phyloP scores from a whole-genome alignment of 2,888 invertebrate genomes.

The Himalopsyche anomala region DNA sequence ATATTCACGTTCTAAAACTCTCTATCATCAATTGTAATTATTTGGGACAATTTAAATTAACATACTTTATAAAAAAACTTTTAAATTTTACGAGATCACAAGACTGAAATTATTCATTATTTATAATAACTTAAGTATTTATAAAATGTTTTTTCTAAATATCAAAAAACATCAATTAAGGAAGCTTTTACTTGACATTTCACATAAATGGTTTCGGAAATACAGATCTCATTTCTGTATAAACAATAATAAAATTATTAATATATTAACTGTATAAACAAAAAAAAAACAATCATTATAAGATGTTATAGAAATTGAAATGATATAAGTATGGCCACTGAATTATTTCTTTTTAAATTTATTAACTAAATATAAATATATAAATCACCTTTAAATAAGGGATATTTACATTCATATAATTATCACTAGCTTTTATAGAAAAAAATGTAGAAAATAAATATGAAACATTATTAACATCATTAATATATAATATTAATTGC shows the following conservation, averaged over 20 bases:
- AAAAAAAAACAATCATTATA: neutral
- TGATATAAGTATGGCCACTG: slow-evolving; percentile 3
- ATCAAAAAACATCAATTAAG: neutral
- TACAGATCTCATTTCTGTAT: neutral
- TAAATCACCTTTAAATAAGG: slow-evolving; percentile 16
- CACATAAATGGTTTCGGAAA: neutral
- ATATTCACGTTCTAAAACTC: no score
- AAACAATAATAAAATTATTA: neutral
- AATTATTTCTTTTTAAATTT: slow-evolving; percentile 11
- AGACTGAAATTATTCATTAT: slow-evolving; percentile 26
- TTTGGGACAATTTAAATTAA: neutral
- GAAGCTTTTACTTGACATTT: neutral
- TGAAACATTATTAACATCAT: neutral
- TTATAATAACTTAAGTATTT: slow-evolving; percentile 6
- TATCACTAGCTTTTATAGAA: slow-evolving; percentile 22
- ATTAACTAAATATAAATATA: slow-evolving; percentile 1
- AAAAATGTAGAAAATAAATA: slow-evolving; percentile 32
- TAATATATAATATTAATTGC: neutral
- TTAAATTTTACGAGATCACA: slow-evolving; percentile 33
- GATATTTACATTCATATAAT: slow-evolving; percentile 17
- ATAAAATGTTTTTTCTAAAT: neutral
- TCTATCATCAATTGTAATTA: no score
- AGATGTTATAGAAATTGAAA: slow-evolving; percentile 5
- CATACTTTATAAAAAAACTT: slow-evolving; percentile 9
- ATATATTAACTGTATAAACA: neutral